phyloP scores from a whole-genome alignment of 2,113 vertebrate species.

The Aplodontia rufa region DNA sequence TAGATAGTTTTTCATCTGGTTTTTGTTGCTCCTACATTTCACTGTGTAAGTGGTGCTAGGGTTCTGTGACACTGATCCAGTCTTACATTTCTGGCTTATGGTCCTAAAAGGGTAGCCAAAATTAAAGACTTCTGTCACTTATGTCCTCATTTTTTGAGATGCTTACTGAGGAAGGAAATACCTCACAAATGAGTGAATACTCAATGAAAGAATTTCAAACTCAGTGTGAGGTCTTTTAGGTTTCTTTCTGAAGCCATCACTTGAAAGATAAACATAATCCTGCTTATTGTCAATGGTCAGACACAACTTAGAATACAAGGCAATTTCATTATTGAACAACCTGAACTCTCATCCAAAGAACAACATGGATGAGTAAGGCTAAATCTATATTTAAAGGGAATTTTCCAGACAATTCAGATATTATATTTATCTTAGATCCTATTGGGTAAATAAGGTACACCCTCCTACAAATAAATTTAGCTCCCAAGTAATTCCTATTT shows the following conservation, averaged over 20 bases:
- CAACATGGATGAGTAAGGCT: background rate
- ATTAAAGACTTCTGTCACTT: background rate
- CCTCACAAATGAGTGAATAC: background rate
- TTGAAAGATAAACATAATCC: background rate
- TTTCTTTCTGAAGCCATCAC: background rate
- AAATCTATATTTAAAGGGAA: background rate
- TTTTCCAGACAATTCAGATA: background rate
- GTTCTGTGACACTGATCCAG: background rate
- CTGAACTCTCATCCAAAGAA: conserved; percentile 20
- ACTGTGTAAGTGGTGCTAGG: no score
- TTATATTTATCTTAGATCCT: background rate
- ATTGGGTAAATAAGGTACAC: background rate
- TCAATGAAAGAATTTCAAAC: conserved; percentile 16
- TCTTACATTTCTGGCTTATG: background rate
- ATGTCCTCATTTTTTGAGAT: background rate
- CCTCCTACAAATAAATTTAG: background rate
- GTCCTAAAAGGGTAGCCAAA: background rate
- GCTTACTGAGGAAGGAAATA: background rate
- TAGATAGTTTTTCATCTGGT: no score
- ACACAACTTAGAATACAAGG: background rate
- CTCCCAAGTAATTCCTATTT: conserved; percentile 7
- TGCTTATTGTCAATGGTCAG: background rate
- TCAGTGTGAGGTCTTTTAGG: background rate
- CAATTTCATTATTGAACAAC: background rate
- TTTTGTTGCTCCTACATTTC: no score